Conservation (phyloP, 1,140 invertebrate species). For the Drosophila busckii region DNA sequence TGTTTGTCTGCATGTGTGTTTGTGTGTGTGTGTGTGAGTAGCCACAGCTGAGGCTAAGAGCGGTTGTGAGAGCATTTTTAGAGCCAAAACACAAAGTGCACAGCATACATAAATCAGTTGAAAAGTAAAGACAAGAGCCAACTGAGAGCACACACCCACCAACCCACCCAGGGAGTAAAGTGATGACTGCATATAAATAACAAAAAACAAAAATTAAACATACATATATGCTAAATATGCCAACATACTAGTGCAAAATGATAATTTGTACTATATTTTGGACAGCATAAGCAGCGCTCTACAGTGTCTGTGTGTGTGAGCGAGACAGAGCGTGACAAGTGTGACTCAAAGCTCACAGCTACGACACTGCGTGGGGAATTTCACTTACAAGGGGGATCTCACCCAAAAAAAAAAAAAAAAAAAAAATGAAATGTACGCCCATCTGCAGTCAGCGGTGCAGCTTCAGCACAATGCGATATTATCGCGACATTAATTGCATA, state of each 20-base stretch:
- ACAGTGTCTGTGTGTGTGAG: too few relatives aligned
- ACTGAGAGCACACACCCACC: not conserved
- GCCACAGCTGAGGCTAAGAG: not conserved
- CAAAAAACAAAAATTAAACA: not conserved
- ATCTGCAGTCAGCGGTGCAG: conserved; percentile 5
- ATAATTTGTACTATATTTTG: too few relatives aligned
- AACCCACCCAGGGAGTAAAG: not conserved
- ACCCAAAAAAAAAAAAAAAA: too few relatives aligned
- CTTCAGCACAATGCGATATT: conserved; percentile 71
- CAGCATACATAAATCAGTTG: conserved; percentile 60
- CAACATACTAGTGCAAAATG: conserved; percentile 10
- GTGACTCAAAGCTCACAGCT: too few relatives aligned
- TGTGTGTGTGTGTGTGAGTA: not conserved
- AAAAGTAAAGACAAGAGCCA: conserved; percentile 56
- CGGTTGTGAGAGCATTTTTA: conserved; percentile 17
- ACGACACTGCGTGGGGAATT: too few relatives aligned
- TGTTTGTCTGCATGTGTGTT: conserved; percentile 1
- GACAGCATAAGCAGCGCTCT: too few relatives aligned
- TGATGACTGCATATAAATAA: not conserved
- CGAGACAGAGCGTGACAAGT: too few relatives aligned
- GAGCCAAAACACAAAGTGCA: conserved; percentile 47
- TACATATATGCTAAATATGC: conserved; percentile 4
- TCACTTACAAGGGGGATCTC: too few relatives aligned
- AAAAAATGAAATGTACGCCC: conserved; percentile 12
- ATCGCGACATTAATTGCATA: conserved; percentile 73